phyloP scores from a whole-genome alignment of 2,113 vertebrate species.

The Xiphophorus couchianus region DNA sequence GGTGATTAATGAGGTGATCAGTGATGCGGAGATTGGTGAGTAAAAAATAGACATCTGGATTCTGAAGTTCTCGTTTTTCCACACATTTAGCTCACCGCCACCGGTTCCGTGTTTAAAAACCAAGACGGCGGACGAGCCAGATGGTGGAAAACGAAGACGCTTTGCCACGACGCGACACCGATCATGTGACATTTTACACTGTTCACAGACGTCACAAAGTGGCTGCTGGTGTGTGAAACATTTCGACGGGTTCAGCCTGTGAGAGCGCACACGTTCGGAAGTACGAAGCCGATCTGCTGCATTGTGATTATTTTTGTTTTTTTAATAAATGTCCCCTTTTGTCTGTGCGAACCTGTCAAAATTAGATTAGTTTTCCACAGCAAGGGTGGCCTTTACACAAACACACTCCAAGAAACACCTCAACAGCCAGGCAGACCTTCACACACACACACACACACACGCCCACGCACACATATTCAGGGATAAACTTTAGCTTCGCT shows the following conservation, averaged over 20 bases:
- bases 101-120: background rate
- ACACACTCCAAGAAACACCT: slow-evolving; percentile 29
- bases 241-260: slow-evolving; percentile 11
- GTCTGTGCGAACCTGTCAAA: slow-evolving; percentile 66
- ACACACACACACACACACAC: slow-evolving; percentile 6
- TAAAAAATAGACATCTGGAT: background rate
- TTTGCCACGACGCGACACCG: slow-evolving; percentile 12
- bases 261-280: slow-evolving; percentile 6
- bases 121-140: slow-evolving; percentile 5
- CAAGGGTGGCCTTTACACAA: slow-evolving; percentile 64
- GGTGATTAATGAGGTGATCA: slow-evolving; percentile 18
- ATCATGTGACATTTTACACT: slow-evolving; percentile 61
- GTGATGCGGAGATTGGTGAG: background rate
- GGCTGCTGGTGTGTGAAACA: slow-evolving; percentile 56
- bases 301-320: slow-evolving; percentile 19
- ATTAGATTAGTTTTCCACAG: slow-evolving; percentile 72
- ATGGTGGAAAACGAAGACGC: slow-evolving; percentile 43
- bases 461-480: slow-evolving; percentile 14
- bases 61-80: background rate
- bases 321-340: slow-evolving; percentile 70
- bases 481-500: slow-evolving; percentile 39
- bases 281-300: slow-evolving; percentile 25
- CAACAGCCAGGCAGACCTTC: slow-evolving; percentile 11
- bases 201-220: slow-evolving; percentile 49
- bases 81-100: background rate